Conservation (phyloP, 2,797 vertebrate genomes). For the Typhlichthys subterraneus region DNA sequence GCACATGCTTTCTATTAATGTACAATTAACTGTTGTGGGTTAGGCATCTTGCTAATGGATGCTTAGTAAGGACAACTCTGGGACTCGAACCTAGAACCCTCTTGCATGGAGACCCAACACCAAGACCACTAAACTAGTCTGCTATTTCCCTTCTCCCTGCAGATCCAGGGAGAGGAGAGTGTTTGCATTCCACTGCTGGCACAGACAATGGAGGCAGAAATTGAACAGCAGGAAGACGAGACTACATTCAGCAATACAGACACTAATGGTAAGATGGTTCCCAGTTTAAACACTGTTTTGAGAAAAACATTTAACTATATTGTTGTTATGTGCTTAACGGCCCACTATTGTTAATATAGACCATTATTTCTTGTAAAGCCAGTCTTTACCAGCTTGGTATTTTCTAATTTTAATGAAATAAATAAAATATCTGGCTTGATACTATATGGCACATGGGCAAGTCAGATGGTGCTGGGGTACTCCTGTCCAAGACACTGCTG, state of each 20-base stretch:
- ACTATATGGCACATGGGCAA: slow-evolving; percentile 51
- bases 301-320: too few relatives aligned
- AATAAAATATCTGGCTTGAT: slow-evolving; percentile 45
- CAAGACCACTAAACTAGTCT: neutral
- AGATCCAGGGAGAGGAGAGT: slow-evolving; percentile 65
- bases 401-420: neutral
- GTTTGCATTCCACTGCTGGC: slow-evolving; percentile 67
- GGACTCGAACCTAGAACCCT: too few relatives aligned
- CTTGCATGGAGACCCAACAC: too few relatives aligned
- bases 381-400: too few relatives aligned
- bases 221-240: slow-evolving; percentile 88
- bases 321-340: too few relatives aligned
- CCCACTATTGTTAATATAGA: too few relatives aligned
- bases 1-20: too few relatives aligned
- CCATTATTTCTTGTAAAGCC: too few relatives aligned
- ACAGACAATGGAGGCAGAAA: slow-evolving; percentile 93
- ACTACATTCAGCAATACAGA: slow-evolving; percentile 92
- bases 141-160: neutral
- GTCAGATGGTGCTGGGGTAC: slow-evolving; percentile 69
- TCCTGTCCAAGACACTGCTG: slow-evolving; percentile 68
- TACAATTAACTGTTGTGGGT: too few relatives aligned
- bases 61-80: too few relatives aligned
- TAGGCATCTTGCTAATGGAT: too few relatives aligned
- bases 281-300: neutral
- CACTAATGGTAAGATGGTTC: slow-evolving; percentile 87